Base-by-base conservation (phyloP, 2,888 invertebrate species). In the Saturnia pavonia region DNA sequence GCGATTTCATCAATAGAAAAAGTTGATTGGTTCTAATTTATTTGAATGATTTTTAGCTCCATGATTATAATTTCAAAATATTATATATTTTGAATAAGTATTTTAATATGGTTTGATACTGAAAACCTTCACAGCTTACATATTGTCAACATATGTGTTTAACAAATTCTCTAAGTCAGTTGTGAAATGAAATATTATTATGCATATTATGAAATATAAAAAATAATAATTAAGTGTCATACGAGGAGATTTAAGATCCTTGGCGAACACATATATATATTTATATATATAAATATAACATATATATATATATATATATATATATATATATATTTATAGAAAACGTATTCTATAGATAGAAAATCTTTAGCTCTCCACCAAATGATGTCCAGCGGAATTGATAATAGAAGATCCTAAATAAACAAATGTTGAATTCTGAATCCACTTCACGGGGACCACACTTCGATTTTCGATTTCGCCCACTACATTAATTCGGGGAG, bases 401-500 rank as follows among this genome's bases (percentile, higher is more conserved):
- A 65, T 65, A 65, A 65, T 65, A 65, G 65, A n/a, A 88, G 86
- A 91, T 92, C 93, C 94, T 93, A 93, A 93, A 84, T 85, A 91
- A 93, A 92, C 91, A 90, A 80, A 85, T 85, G 85, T 79, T 81
- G 84, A 83, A 88, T 86, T 83, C 84, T 76, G 79, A 79, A 74
- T 75, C 73, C 76, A 71, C 75, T 70, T 73, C 71, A 48, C 48
- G 9, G 87, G 83, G 87, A 87, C 86, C 88, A 86, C 89, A 87
- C 89, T 92, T 91, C 90, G 90, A 90, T 91, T 87, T 91, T 90
- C 91, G 88, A 92, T 92, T 90, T 90, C 87, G 74, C 89, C 92
- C 92, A 94, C 93, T 94, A 94, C 94, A 94, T 94, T 94, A 94
- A 94, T 89, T 93, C 94, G 88, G 84, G 77, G 90, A 87, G 92